Evolutionary conservation across 2,888 invertebrate species (phyloP).

Genomic region (Cephus nigrinus): DNA sequence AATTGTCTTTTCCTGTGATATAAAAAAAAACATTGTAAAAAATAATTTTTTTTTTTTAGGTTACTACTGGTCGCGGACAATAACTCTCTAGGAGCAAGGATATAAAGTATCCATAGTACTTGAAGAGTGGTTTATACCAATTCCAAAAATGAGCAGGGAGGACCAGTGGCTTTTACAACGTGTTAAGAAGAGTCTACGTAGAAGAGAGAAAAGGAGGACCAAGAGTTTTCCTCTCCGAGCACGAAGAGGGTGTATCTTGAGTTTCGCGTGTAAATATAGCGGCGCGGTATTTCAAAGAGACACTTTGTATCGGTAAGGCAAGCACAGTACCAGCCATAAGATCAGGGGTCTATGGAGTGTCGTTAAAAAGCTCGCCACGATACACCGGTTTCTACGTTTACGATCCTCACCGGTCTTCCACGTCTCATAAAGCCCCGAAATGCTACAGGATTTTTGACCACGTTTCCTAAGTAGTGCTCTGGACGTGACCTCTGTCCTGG

Average conservation of each 20-base stretch:
- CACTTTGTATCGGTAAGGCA: conserved; percentile 2
- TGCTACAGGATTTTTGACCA: not conserved
- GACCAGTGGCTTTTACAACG: not conserved
- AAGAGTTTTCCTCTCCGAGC: not conserved
- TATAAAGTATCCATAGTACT: not conserved
- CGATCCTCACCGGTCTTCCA: not conserved
- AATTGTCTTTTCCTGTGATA: no score
- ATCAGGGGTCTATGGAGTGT: not conserved
- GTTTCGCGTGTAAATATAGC: not conserved
- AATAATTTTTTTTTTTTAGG: not conserved
- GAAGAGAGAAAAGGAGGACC: not conserved
- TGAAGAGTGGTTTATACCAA: not conserved
- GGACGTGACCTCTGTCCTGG: not conserved
- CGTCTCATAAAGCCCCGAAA: not conserved
- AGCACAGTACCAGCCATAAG: not conserved
- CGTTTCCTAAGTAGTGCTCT: not conserved
- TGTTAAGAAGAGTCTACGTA: not conserved
- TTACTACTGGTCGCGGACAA: not conserved
- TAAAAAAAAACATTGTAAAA: not conserved
- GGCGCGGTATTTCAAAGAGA: conserved; percentile 4
- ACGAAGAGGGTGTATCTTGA: not conserved
- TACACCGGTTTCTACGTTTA: not conserved
- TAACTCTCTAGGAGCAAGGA: not conserved
- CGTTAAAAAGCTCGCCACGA: not conserved
- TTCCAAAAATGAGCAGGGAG: not conserved